phyloP scores from a whole-genome alignment of 2,113 vertebrate genomes.

The Narcine bancroftii region DNA sequence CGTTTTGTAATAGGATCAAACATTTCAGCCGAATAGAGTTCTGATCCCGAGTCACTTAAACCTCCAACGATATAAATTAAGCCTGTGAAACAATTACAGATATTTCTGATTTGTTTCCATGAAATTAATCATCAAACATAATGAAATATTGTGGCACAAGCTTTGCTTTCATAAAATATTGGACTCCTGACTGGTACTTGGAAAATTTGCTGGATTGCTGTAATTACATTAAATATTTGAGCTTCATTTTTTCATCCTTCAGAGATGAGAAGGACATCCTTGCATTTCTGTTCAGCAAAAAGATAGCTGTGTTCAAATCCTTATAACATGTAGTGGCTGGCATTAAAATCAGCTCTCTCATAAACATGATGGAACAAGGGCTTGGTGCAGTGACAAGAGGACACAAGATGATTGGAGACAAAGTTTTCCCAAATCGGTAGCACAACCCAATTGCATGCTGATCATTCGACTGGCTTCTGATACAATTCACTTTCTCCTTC shows the following conservation, averaged over 20 bases:
- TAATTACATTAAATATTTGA: neutral
- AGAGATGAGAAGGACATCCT: no score
- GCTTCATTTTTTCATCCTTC: neutral
- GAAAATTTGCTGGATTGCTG: neutral
- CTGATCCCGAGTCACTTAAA: conserved; percentile 80
- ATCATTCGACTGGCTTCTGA: no score
- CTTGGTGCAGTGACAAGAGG: no score
- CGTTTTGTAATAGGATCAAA: conserved; percentile 83
- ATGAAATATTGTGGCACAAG: neutral
- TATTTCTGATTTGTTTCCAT: conserved; percentile 26
- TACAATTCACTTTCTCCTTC: no score
- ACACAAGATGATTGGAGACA: no score
- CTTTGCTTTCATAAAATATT: neutral
- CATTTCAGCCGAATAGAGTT: conserved; percentile 79
- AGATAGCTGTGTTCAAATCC: no score
- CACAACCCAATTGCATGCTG: no score
- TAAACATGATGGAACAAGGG: no score
- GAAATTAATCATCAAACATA: neutral
- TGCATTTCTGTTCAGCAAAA: no score
- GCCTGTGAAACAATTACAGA: conserved; percentile 54
- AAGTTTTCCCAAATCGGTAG: no score
- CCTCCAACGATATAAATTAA: conserved; percentile 90
- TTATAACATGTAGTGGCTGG: no score
- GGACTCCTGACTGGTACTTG: neutral
- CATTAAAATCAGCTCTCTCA: no score